These are phyloP conservation scores for Lamellibrachia luymesi DNA, from an alignment of 1,140 invertebrate species.

Conservation along the genomic window DNA sequence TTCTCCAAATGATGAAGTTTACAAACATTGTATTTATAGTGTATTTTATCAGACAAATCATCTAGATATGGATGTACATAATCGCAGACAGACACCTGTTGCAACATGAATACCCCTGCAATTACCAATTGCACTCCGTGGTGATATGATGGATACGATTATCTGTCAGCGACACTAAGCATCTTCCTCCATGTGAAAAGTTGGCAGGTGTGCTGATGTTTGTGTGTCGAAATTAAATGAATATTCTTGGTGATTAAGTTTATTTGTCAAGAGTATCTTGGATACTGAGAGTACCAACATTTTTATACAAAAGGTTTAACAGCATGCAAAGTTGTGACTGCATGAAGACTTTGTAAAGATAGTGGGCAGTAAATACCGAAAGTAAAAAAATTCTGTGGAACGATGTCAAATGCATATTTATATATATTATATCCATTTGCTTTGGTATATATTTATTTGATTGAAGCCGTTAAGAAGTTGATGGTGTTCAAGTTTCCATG, in stretches of 20 bases:
- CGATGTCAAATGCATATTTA: not conserved
- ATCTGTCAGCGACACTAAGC: not conserved
- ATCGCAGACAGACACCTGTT: not conserved
- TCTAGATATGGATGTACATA: not conserved
- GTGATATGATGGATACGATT: not conserved
- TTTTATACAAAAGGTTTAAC: not conserved
- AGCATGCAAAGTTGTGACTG: not conserved
- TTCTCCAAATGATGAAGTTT: not conserved
- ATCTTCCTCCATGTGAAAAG: not conserved
- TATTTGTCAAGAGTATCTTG: not conserved
- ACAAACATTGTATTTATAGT: not conserved
- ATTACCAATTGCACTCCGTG: not conserved
- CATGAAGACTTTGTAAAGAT: not conserved
- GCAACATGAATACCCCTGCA: not conserved
- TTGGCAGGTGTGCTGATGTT: not conserved
- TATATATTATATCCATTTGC: not conserved
- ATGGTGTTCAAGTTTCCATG: not conserved
- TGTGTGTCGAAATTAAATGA: not conserved
- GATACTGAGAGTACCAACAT: not conserved
- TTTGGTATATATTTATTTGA: conserved; percentile 6
- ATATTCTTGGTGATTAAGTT: not conserved
- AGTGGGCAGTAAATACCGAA: not conserved
- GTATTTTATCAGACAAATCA: not conserved
- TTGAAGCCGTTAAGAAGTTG: not conserved
- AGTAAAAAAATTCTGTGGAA: not conserved